These are phyloP conservation scores for Bovichtus diacanthus DNA, from an alignment of 2,797 vertebrate genomes.

Conservation along the genomic window DNA sequence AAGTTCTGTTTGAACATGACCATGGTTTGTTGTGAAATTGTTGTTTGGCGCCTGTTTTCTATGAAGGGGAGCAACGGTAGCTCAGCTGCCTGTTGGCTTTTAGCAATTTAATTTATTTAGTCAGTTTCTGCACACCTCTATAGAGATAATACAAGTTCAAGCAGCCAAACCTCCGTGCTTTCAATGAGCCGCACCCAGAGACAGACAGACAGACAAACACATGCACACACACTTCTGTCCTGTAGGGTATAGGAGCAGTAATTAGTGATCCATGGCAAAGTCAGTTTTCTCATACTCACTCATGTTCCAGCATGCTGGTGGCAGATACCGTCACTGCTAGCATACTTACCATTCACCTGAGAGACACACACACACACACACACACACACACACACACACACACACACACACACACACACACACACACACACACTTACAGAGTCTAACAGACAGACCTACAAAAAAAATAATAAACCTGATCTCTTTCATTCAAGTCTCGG, in stretches of 20 bases:
- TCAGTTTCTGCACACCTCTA: background rate
- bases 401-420: constrained; percentile 15
- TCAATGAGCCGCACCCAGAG: constrained; percentile 45
- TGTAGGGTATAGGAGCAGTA: constrained; percentile 46
- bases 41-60: background rate
- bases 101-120: background rate
- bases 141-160: background rate
- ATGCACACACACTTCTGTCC: constrained; percentile 6
- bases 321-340: constrained; percentile 67
- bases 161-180: constrained; percentile 24
- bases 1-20: background rate
- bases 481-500: background rate
- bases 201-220: background rate
- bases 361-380: constrained; percentile 11
- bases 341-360: constrained; percentile 47
- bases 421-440: constrained; percentile 8
- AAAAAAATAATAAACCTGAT: background rate
- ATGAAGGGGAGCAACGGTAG: background rate
- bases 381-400: constrained; percentile 15
- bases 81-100: constrained; percentile 4
- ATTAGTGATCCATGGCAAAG: constrained; percentile 62
- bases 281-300: constrained; percentile 56
- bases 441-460: background rate
- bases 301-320: constrained; percentile 70
- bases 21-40: background rate